A percentile compares a stretch with the other conserved stretches of the same genome.
Conservation (phyloP, 2,113 vertebrate genomes). For the Leuciscus idus region DNA sequence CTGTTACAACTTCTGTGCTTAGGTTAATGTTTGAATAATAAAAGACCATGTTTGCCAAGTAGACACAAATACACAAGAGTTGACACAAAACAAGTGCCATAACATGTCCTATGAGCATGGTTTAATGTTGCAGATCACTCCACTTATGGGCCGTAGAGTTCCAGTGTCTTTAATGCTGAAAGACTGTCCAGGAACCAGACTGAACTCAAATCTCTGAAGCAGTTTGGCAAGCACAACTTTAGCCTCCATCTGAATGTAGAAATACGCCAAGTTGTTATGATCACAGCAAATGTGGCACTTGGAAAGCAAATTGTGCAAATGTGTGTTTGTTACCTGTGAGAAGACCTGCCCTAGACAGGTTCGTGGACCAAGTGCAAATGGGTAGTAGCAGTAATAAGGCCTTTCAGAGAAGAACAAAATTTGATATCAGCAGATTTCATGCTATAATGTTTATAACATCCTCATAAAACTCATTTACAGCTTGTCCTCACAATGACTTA, state of each 20-base stretch:
- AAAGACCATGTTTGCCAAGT: background rate
- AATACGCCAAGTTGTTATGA: background rate
- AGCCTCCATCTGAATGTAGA: constrained; percentile 84
- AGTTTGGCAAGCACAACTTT: constrained; percentile 93
- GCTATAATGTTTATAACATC: background rate
- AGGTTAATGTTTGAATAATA: background rate
- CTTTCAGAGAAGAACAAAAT: constrained; percentile 57
- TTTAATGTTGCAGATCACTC: constrained; percentile 82
- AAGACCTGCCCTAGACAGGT: constrained; percentile 88
- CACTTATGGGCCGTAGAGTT: constrained; percentile 80
- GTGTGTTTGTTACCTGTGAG: constrained; percentile 80
- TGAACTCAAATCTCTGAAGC: constrained; percentile 88
- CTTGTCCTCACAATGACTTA: constrained; percentile 68
- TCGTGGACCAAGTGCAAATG: constrained; percentile 88
- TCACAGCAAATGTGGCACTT: background rate
- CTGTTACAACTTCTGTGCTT: no score
- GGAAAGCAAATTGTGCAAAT: background rate
- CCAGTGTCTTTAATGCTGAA: constrained; percentile 81
- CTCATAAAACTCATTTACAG: background rate
- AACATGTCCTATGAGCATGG: constrained; percentile 60
- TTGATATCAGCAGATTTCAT: background rate
- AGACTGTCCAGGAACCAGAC: constrained; percentile 80
- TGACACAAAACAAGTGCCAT: background rate
- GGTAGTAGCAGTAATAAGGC: constrained; percentile 83
- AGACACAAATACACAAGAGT: background rate